A percentile compares a stretch with the other conserved stretches of the same genome.
Evolutionary conservation across 92 coral and sea anemone species (phyloP).

Genomic region (Paramuricea clavata): DNA sequence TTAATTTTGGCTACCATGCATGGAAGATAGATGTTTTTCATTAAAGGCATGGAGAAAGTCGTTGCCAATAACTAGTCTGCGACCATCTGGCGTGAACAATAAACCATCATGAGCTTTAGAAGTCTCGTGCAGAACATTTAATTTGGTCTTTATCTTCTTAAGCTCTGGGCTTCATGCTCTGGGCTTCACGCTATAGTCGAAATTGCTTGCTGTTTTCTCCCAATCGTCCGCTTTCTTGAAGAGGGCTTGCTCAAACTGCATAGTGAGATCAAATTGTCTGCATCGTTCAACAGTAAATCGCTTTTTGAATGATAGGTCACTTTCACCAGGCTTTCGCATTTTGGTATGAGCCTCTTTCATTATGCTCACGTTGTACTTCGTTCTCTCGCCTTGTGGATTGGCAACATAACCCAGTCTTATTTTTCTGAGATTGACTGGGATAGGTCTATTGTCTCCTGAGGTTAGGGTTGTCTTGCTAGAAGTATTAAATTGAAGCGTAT

Average conservation of each 20-base stretch:
- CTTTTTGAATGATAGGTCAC: constrained; percentile 39
- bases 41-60: constrained; percentile 1
- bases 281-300: constrained; percentile 46
- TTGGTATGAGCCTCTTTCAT: constrained; percentile 32
- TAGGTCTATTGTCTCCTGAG: no score
- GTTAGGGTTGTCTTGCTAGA: no score
- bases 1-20: no score
- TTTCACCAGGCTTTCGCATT: constrained; percentile 52
- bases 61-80: background rate
- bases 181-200: background rate
- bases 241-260: constrained; percentile 27
- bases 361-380: no score
- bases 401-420: no score
- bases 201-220: constrained; percentile 9
- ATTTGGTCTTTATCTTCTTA: constrained; percentile 12
- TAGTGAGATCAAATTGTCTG: constrained; percentile 44
- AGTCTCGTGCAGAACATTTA: constrained; percentile 20
- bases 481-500: no score
- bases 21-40: background rate
- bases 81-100: constrained; percentile 30
- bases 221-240: constrained; percentile 35
- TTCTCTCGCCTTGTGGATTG: no score
- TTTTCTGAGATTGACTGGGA: no score
- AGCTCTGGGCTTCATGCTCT: background rate
- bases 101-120: constrained; percentile 11